A percentile compares a stretch with the other conserved stretches of the same genome.
These are phyloP conservation scores for Eurytoma adleriae DNA, from an alignment of 2,888 invertebrate species.

Conservation along the genomic window DNA sequence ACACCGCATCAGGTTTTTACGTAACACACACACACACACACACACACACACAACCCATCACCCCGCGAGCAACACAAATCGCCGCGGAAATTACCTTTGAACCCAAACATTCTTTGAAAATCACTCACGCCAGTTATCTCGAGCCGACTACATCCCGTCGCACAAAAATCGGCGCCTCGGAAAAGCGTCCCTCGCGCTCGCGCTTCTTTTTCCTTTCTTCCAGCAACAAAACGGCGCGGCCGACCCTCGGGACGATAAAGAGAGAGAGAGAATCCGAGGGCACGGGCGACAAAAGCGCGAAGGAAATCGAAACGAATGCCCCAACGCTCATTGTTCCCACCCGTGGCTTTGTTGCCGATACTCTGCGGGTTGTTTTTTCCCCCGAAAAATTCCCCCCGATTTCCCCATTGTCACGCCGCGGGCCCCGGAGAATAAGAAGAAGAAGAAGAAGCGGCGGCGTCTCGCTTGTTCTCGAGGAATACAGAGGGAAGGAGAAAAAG, in stretches of 20 bases:
- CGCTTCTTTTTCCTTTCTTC: not conserved
- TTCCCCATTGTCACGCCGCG: not conserved
- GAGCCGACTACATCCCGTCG: too few species aligned
- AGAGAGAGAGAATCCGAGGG: not conserved
- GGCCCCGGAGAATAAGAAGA: not conserved
- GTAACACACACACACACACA: too few species aligned
- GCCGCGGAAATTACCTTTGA: not conserved
- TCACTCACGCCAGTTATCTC: not conserved
- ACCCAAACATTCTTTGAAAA: not conserved
- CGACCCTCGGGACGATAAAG: not conserved
- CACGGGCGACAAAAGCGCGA: slow-evolving; percentile 40
- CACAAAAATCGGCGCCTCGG: slow-evolving; percentile 1
- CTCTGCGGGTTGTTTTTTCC: slow-evolving; percentile 45
- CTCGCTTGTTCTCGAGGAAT: not conserved
- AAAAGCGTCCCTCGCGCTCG: not conserved
- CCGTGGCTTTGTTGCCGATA: slow-evolving; percentile 54
- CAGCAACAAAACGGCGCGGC: not conserved
- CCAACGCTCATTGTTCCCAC: slow-evolving; percentile 42
- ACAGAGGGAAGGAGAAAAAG: too few species aligned
- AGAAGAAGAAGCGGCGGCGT: slow-evolving; percentile 5
- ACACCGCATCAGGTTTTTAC: too few species aligned
- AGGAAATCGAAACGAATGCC: slow-evolving; percentile 53
- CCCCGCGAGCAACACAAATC: too few species aligned
- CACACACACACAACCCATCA: too few species aligned
- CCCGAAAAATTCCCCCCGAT: slow-evolving; percentile 5